Evolutionary conservation across 1,140 invertebrate species (phyloP).

Genomic region (Sinella curviseta): DNA sequence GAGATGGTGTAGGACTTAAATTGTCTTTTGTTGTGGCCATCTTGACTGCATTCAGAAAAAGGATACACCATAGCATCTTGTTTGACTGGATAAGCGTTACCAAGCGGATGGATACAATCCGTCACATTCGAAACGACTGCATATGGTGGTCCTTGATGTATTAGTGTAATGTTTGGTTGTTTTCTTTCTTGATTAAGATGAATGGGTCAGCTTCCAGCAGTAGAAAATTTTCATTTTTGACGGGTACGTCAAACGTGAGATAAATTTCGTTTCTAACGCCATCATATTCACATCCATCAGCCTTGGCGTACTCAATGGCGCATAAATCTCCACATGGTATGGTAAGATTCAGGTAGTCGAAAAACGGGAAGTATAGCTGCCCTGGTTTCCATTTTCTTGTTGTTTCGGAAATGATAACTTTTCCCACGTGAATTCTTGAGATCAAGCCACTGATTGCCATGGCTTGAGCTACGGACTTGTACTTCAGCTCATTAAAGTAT

Average conservation of each 20-base stretch:
- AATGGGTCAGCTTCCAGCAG: no score
- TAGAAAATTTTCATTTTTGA: no score
- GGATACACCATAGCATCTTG: neutral
- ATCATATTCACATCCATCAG: neutral
- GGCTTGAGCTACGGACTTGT: neutral
- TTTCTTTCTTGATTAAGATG: no score
- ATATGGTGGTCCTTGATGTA: neutral
- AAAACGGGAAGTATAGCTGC: neutral
- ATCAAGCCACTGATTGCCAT: neutral
- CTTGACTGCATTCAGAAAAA: neutral
- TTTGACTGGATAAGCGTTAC: slow-evolving; percentile 7
- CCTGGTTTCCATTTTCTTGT: neutral
- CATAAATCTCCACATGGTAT: neutral
- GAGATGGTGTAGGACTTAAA: neutral
- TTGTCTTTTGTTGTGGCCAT: neutral
- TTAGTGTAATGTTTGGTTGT: neutral
- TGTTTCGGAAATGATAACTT: neutral
- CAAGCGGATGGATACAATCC: neutral
- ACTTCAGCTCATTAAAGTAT: neutral
- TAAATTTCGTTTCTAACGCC: no score
- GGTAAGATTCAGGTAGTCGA: slow-evolving; percentile 2
- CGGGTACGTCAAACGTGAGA: no score
- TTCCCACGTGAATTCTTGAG: neutral
- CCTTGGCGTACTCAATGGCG: neutral
- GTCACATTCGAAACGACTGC: neutral